A percentile compares a stretch with the other conserved stretches of the same genome.
phyloP scores from a whole-genome alignment of 2,113 vertebrate genomes.

The Xiphophorus maculatus region DNA sequence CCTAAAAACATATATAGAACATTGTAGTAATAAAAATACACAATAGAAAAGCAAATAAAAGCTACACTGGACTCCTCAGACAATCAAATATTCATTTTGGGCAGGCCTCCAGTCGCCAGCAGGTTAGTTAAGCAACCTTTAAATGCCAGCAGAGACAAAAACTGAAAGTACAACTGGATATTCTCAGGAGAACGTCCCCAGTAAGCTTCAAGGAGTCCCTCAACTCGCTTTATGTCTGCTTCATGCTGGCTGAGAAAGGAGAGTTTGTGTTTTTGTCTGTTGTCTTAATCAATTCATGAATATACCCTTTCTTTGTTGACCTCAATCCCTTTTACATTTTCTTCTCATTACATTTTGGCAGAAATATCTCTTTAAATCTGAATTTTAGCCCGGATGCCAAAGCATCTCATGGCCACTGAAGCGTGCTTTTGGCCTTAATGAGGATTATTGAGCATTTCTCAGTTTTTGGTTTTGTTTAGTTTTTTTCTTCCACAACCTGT shows the following conservation, averaged over 20 bases:
- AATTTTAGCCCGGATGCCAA: background rate
- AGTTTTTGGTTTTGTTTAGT: background rate
- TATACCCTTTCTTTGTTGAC: background rate
- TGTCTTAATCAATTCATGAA: background rate
- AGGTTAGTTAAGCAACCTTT: background rate
- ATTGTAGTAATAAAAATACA: background rate
- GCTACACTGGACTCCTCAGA: background rate
- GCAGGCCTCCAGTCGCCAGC: background rate
- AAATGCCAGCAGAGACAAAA: background rate
- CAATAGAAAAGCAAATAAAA: background rate
- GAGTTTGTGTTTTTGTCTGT: background rate
- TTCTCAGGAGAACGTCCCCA: background rate
- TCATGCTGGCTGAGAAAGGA: background rate
- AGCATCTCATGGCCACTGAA: background rate
- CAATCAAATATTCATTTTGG: background rate
- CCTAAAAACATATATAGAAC: background rate
- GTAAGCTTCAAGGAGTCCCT: background rate
- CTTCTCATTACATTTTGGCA: background rate
- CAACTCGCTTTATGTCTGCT: background rate
- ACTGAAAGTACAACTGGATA: background rate
- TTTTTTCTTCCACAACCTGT: conserved; percentile 1
- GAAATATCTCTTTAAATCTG: background rate
- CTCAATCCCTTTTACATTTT: background rate
- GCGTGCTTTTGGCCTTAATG: conserved; percentile 10
- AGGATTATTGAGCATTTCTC: conserved; percentile 13